These are phyloP conservation scores for Philereme vetulata DNA, from an alignment of 2,888 invertebrate species.

Conservation along the genomic window DNA sequence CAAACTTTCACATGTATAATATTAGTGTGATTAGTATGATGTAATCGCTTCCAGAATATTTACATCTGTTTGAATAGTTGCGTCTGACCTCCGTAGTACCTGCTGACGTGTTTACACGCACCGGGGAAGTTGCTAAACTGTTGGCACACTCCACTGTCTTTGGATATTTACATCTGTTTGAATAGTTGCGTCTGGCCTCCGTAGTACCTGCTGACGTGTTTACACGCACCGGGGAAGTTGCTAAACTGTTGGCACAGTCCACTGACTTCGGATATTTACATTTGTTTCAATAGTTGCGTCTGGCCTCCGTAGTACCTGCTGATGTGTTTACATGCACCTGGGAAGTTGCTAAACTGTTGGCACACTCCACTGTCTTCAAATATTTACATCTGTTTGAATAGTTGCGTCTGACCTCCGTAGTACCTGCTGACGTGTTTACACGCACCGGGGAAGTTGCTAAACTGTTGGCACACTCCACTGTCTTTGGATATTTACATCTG, in stretches of 20 bases:
- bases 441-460: neutral
- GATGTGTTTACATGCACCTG: neutral
- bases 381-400: neutral
- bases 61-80: neutral
- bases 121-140: too few relatives aligned
- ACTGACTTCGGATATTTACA: neutral
- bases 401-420: too few relatives aligned
- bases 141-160: too few relatives aligned
- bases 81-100: too few relatives aligned
- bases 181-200: conserved; percentile 3
- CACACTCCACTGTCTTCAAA: conserved; percentile 3
- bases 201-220: neutral
- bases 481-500: too few relatives aligned
- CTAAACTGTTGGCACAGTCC: conserved; percentile 1
- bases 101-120: too few relatives aligned
- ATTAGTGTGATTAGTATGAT: neutral
- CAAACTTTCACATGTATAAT: too few relatives aligned
- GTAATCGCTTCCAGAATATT: neutral
- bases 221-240: neutral
- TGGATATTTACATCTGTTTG: neutral
- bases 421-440: neutral
- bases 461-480: conserved; percentile 3
- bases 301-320: too few relatives aligned
- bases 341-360: conserved; percentile 3
- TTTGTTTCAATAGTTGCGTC: neutral